phyloP scores from a whole-genome alignment of 2,888 invertebrate genomes.

The Geotrupes spiniger region DNA sequence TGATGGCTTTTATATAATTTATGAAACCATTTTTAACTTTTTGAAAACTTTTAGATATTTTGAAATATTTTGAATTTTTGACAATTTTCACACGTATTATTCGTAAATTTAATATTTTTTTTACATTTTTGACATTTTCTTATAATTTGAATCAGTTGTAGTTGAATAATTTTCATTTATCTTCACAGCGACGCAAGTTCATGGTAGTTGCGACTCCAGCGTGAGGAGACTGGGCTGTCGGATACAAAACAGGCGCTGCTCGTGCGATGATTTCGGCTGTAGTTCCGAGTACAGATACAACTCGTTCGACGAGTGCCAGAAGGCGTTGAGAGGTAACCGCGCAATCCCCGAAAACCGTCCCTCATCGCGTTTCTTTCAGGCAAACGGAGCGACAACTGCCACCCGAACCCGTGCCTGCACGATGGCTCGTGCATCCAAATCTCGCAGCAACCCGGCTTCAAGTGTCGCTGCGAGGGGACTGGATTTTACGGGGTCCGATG shows the following conservation, averaged over 20 bases:
- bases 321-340: slow-evolving; percentile 59
- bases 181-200: slow-evolving; percentile 35
- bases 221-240: slow-evolving; percentile 63
- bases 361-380: slow-evolving; percentile 32
- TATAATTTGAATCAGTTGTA: too few species aligned
- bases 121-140: background rate
- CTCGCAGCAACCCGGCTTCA: slow-evolving; percentile 61
- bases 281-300: slow-evolving; percentile 63
- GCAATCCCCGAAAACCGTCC: background rate
- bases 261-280: slow-evolving; percentile 64
- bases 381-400: slow-evolving; percentile 62
- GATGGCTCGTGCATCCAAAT: slow-evolving; percentile 68
- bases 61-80: too few species aligned
- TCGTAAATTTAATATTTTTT: too few species aligned
- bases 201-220: slow-evolving; percentile 55
- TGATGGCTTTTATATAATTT: too few species aligned
- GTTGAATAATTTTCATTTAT: slow-evolving; percentile 9
- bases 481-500: slow-evolving; percentile 70
- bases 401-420: slow-evolving; percentile 61
- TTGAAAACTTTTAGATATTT: too few species aligned
- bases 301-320: slow-evolving; percentile 59
- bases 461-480: slow-evolving; percentile 71
- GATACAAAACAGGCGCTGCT: slow-evolving; percentile 59
- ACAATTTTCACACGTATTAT: too few species aligned
- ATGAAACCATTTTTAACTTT: too few species aligned